phyloP scores from a whole-genome alignment of 2,113 vertebrate species.

The Grammomys dolichurus region DNA sequence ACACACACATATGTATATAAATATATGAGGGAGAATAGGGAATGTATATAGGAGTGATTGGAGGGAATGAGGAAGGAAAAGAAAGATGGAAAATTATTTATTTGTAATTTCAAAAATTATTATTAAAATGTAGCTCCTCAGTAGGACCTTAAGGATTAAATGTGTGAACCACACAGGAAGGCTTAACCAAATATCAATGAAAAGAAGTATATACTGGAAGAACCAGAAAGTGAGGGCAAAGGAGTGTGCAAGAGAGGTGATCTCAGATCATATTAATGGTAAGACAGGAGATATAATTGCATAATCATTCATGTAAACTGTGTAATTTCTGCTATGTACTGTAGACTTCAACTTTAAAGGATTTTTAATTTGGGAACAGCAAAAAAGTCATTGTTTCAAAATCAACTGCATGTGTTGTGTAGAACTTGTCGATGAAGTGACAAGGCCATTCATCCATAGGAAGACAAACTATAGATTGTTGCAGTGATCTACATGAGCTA shows the following conservation, averaged over 20 bases:
- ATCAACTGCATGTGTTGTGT: not conserved
- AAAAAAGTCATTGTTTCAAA: slow-evolving; percentile 48
- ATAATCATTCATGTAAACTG: not conserved
- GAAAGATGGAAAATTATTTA: not conserved
- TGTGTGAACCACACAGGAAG: not conserved
- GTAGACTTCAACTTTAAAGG: slow-evolving; percentile 9
- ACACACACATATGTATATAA: too few species aligned
- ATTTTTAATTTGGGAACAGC: slow-evolving; percentile 22
- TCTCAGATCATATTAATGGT: not conserved
- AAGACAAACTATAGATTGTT: slow-evolving; percentile 1
- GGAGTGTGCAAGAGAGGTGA: not conserved
- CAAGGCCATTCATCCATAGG: slow-evolving; percentile 4
- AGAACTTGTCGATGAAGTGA: slow-evolving; percentile 48
- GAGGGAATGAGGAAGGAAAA: not conserved
- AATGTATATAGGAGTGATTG: not conserved
- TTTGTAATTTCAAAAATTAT: not conserved
- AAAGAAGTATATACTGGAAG: not conserved
- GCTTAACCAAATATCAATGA: not conserved
- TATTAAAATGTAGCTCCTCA: not conserved
- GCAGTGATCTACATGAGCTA: not conserved
- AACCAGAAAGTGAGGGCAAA: not conserved
- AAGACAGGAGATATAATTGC: not conserved
- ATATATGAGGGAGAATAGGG: not conserved
- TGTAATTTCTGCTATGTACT: slow-evolving; percentile 32
- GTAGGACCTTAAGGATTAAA: not conserved